Percentiles rank a stretch among this genome's conserved stretches.
phyloP scores from a whole-genome alignment of 2,797 vertebrate species.

The Helarctos malayanus region DNA sequence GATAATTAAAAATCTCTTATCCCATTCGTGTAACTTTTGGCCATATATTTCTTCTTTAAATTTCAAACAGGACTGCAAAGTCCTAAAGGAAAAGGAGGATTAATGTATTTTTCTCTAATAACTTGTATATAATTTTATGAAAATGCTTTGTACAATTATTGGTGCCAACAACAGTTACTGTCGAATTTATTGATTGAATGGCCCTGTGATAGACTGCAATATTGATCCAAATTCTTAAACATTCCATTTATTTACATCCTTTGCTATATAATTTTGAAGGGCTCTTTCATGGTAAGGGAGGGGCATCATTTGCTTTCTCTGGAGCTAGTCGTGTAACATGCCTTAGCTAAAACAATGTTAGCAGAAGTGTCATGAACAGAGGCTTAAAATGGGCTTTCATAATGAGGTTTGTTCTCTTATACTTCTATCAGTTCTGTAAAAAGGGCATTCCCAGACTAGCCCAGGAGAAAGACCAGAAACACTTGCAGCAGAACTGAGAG shows the following conservation, averaged over 20 bases:
- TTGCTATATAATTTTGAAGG: neutral
- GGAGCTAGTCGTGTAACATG: neutral
- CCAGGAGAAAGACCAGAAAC: neutral
- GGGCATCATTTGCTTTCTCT: neutral
- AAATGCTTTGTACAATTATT: neutral
- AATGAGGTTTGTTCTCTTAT: neutral
- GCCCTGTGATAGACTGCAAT: neutral
- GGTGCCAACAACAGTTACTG: neutral
- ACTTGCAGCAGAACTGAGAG: neutral
- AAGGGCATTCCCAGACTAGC: neutral
- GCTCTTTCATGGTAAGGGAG: neutral
- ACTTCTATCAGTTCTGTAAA: neutral
- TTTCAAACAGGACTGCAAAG: neutral
- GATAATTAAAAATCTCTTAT: conserved; percentile 6
- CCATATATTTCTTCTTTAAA: neutral
- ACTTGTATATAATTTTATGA: neutral
- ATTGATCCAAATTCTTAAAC: neutral
- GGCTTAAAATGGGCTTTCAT: neutral
- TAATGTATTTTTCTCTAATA: neutral
- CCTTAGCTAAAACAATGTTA: neutral
- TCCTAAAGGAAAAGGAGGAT: neutral
- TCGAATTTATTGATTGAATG: neutral
- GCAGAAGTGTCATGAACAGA: neutral
- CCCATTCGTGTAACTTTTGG: neutral
- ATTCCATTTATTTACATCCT: neutral